Evolutionary conservation across 2,888 invertebrate genomes (phyloP), one percentile per base, ranked within the genome.

Genomic region (Cephus runcator): DNA sequence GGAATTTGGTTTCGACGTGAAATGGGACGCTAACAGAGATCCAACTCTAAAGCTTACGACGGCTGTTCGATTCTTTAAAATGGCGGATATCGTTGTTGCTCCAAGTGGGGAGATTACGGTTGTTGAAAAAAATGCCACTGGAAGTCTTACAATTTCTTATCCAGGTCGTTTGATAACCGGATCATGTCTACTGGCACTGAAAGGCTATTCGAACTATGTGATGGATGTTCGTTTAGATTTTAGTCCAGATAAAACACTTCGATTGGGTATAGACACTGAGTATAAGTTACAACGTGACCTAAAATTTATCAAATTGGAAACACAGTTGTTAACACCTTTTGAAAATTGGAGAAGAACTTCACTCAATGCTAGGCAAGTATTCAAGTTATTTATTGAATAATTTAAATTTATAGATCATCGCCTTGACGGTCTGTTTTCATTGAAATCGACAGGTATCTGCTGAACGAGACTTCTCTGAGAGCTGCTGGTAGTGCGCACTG

Each of bases 21-120:
- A 96, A 90, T 97, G 97, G 97, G 97, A 97, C 88, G 96, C 96
- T 0, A 97, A 97, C 90, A 93, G 97, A 11, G 96, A 97, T 92
- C 97, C 97, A 0, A 94, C 95, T 74, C 94, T 96, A 89, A 95
- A 95, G 89, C 92, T 96, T 80, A 93, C 93, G 83, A 91, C 94
- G 0, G 93, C 94, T 77, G 92, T 95, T 0, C 94, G 95, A 80
- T 93, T 95, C 75, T 93, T 94, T 81, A 94, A 93, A 85, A 77
- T 81, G 30, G 12, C 75, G 11, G 33, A 34, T 71, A 6, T 30
- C 12, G 23, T 11, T 23, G 71, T 33, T 23, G 31, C 23, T 71
- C 71, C 56, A 6, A 34, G 4, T 23, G 31, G 34, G 12, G 74
- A 36, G 34, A 34, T 23, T 12, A 9, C 79, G 40, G 93, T 94